Conservation (phyloP, 2,113 vertebrate genomes). For the Sapajus apella region DNA sequence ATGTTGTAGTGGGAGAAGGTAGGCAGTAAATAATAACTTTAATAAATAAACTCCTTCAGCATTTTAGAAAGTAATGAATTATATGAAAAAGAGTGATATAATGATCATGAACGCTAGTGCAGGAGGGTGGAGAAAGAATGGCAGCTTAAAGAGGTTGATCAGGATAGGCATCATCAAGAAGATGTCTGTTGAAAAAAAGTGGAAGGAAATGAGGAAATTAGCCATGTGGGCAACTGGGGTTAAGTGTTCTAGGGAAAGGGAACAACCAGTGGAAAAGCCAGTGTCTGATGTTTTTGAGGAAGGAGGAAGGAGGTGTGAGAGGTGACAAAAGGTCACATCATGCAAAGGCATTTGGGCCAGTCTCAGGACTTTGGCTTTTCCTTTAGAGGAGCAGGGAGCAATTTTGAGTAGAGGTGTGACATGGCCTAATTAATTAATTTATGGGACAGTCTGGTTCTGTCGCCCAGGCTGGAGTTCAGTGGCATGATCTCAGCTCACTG, state of each 20-base stretch:
- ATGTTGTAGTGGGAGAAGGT: neutral
- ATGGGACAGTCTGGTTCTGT: too few species aligned
- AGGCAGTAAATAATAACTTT: constrained; percentile 16
- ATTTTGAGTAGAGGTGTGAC: neutral
- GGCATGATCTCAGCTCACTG: too few species aligned
- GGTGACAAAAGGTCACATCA: neutral
- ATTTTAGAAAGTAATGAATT: constrained; percentile 15
- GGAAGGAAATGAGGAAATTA: neutral
- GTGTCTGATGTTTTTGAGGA: neutral
- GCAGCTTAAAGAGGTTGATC: neutral
- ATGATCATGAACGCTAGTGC: neutral
- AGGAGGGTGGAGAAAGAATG: neutral
- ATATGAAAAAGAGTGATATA: neutral
- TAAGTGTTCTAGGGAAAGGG: neutral
- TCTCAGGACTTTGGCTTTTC: neutral
- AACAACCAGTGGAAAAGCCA: neutral
- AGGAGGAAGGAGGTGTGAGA: neutral
- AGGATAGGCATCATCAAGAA: neutral
- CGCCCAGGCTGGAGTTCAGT: too few species aligned
- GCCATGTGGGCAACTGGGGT: neutral
- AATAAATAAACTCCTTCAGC: constrained; percentile 8
- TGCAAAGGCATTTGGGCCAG: neutral
- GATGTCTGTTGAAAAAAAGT: neutral
- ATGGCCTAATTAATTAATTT: neutral
- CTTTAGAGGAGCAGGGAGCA: neutral